Evolutionary conservation across 2,113 vertebrate species (phyloP).

Genomic region (Ceratotherium simum): DNA sequence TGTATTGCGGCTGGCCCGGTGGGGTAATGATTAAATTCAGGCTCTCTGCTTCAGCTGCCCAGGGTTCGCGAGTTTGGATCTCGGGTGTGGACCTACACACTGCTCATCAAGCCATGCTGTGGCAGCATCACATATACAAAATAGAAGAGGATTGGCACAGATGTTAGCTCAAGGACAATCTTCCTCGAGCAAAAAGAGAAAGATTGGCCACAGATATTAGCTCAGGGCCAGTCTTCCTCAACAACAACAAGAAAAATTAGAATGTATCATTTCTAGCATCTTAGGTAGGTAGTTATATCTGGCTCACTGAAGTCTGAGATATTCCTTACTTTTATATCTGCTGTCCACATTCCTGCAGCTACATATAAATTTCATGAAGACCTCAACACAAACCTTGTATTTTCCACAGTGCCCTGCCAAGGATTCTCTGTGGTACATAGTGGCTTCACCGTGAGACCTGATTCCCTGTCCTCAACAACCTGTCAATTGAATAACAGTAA

Average conservation of each 20-base stretch:
- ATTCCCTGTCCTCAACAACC: background rate
- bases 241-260: background rate
- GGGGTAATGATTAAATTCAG: no score
- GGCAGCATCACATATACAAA: no score
- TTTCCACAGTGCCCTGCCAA: background rate
- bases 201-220: no score
- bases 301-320: background rate
- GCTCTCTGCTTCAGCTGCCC: no score
- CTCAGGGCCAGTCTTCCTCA: no score
- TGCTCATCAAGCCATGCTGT: no score
- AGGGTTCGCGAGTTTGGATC: no score
- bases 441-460: background rate
- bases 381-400: background rate
- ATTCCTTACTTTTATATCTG: background rate
- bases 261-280: background rate
- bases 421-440: background rate
- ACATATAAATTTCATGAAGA: slow-evolving; percentile 23
- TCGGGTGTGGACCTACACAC: no score
- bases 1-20: background rate
- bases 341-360: background rate
- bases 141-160: no score
- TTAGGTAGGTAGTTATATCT: background rate
- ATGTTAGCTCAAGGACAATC: no score
- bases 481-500: background rate
- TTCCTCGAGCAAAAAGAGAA: no score